phyloP scores from a whole-genome alignment of 2,888 invertebrate genomes.

The Ophraella communa region DNA sequence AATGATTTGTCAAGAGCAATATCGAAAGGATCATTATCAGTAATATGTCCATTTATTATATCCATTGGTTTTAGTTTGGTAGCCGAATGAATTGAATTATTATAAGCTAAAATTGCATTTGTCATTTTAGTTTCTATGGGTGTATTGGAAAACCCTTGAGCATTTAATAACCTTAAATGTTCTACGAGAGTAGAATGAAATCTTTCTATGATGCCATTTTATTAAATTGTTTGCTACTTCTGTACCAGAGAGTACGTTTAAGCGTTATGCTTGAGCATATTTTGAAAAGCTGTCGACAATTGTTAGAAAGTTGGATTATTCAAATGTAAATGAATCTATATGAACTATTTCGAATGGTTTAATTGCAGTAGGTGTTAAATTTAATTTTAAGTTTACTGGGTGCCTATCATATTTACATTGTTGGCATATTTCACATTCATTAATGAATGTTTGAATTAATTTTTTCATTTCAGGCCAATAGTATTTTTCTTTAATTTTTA shows the following conservation, averaged over 20 bases:
- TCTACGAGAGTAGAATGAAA: neutral
- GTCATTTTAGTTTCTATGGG: no score
- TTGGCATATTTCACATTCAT: no score
- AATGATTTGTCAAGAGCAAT: neutral
- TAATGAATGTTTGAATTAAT: neutral
- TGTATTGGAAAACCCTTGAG: no score
- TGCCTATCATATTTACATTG: no score
- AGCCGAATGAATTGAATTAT: neutral
- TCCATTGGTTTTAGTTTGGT: neutral
- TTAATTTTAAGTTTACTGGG: no score
- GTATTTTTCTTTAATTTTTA: neutral
- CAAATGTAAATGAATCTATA: no score
- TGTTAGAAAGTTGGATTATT: no score
- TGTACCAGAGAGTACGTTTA: neutral
- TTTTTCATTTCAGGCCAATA: neutral
- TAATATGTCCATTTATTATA: no score
- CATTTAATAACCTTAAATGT: neutral
- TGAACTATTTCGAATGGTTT: no score
- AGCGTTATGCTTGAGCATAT: neutral
- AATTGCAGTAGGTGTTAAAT: no score
- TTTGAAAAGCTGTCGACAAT: neutral
- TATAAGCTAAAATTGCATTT: neutral
- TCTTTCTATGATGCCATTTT: neutral
- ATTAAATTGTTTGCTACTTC: neutral
- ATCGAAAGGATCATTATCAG: neutral